These are phyloP conservation scores for Vombatus ursinus DNA, from an alignment of 2,113 vertebrate genomes.

Conservation along the genomic window DNA sequence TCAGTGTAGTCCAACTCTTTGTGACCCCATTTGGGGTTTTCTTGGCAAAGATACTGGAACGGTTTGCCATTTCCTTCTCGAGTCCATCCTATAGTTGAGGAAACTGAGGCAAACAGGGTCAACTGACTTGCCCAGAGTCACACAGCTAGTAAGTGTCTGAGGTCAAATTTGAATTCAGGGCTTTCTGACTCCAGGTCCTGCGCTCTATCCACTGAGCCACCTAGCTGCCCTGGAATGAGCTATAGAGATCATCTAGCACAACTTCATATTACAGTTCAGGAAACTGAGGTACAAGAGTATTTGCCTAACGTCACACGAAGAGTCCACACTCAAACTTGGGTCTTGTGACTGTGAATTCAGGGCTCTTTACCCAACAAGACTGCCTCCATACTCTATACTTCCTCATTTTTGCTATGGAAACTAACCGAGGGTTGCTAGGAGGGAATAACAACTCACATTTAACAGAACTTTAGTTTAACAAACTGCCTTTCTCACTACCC, in stretches of 20 bases:
- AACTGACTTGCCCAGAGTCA: neutral
- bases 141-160: neutral
- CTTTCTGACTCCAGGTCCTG: neutral
- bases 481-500: neutral
- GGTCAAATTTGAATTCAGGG: neutral
- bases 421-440: neutral
- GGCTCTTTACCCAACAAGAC: neutral
- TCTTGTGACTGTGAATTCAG: neutral
- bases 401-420: slow-evolving; percentile 1
- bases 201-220: neutral
- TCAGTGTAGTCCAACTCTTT: neutral
- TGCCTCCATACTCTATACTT: neutral
- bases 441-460: neutral
- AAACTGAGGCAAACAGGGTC: neutral
- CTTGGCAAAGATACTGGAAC: neutral
- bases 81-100: neutral
- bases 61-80: neutral
- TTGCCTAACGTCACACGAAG: neutral
- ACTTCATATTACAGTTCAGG: neutral
- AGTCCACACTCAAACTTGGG: neutral
- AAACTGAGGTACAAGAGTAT: neutral
- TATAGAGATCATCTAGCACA: neutral
- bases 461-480: neutral
- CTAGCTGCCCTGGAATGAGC: neutral
- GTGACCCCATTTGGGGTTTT: neutral